Conservation (phyloP, 2,888 invertebrate species). For the Trachelus tabidus region DNA sequence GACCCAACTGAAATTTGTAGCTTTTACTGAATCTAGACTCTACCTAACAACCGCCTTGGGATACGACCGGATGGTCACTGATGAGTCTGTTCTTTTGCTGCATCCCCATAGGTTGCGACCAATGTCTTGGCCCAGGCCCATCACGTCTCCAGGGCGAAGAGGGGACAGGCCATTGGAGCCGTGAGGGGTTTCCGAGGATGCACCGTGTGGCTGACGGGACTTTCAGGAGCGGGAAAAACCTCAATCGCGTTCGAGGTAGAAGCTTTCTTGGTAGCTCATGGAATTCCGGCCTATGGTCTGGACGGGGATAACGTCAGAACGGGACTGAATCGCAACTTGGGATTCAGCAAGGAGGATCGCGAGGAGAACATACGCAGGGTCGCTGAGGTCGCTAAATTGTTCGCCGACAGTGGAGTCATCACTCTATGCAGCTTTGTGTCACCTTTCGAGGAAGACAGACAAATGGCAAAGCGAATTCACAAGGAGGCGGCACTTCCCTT, state of each 20-base stretch:
- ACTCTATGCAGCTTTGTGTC: slow-evolving; percentile 97
- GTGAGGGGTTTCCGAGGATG: slow-evolving; percentile 90
- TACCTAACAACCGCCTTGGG: too few relatives aligned
- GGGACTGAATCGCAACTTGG: slow-evolving; percentile 94
- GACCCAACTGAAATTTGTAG: too few relatives aligned
- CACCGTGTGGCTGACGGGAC: slow-evolving; percentile 97
- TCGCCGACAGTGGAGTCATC: slow-evolving; percentile 96
- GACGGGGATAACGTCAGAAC: slow-evolving; percentile 98
- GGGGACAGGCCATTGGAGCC: slow-evolving; percentile 88
- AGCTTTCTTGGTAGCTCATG: slow-evolving; percentile 86
- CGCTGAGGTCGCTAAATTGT: slow-evolving; percentile 95
- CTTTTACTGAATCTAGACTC: too few relatives aligned
- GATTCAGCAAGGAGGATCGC: slow-evolving; percentile 91
- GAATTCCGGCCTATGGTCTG: slow-evolving; percentile 94
- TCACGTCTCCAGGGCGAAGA: slow-evolving; percentile 89
- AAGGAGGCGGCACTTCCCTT: slow-evolving; percentile 86
- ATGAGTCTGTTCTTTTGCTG: neutral
- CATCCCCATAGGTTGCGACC: slow-evolving; percentile 50
- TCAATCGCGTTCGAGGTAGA: slow-evolving; percentile 96
- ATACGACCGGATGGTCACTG: neutral
- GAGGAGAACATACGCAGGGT: slow-evolving; percentile 97
- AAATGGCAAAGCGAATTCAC: slow-evolving; percentile 89
- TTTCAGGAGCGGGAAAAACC: slow-evolving; percentile 94
- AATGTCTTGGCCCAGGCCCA: slow-evolving; percentile 94
- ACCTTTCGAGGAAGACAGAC: slow-evolving; percentile 92